phyloP scores from a whole-genome alignment of 2,113 vertebrate species.

The Cryptotis parvus region DNA sequence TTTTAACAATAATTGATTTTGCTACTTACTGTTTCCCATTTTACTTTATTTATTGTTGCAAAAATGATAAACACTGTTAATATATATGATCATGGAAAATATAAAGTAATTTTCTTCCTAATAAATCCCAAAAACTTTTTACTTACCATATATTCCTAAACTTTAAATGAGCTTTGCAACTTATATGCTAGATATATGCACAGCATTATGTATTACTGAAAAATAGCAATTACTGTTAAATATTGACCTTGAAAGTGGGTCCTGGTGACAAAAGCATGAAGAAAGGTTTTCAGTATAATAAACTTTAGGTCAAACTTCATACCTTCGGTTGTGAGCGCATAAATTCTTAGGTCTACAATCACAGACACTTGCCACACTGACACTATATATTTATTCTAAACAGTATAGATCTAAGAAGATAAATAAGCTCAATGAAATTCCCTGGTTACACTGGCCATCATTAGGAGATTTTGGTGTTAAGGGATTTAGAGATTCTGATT shows the following conservation, averaged over 20 bases:
- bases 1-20: not conserved
- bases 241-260: not conserved
- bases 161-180: not conserved
- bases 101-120: not conserved
- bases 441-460: not conserved
- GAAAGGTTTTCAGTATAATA: not conserved
- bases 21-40: not conserved
- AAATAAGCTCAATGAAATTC: not conserved
- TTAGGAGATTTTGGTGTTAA: constrained; percentile 9
- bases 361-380: not conserved
- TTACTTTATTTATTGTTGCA: not conserved
- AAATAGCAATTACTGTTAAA: not conserved
- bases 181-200: not conserved
- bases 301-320: not conserved
- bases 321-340: not conserved
- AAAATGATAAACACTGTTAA: not conserved
- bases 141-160: not conserved
- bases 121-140: not conserved
- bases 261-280: not conserved
- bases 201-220: not conserved
- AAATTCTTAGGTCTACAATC: not conserved
- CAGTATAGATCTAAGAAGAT: not conserved
- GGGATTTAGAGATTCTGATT: constrained; percentile 18
- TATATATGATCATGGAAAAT: not conserved
- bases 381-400: not conserved